Evolutionary conservation across 1,140 invertebrate species (phyloP).

Genomic region (Cydia pomonella): DNA sequence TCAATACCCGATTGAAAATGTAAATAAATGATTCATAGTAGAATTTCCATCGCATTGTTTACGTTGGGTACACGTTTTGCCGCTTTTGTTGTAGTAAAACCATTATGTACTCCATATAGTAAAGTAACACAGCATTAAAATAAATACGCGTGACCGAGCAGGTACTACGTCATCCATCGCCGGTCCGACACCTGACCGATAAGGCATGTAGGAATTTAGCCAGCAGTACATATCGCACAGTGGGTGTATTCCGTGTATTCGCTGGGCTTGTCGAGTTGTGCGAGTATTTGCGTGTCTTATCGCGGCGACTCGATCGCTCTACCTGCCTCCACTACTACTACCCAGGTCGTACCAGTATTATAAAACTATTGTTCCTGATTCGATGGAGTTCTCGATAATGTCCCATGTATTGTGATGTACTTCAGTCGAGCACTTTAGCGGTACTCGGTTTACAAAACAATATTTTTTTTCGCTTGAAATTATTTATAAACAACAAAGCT

Average conservation of each 20-base stretch:
- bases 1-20: background rate
- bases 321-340: conserved; percentile 54
- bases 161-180: conserved; percentile 21
- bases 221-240: conserved; percentile 25
- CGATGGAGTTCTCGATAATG: conserved; percentile 47
- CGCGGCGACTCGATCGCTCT: conserved; percentile 45
- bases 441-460: conserved; percentile 35
- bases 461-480: background rate
- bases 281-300: conserved; percentile 53
- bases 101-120: conserved; percentile 25
- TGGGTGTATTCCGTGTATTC: conserved; percentile 2
- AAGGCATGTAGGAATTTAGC: conserved; percentile 23
- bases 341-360: conserved; percentile 42
- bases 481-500: conserved; percentile 20
- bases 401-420: conserved; percentile 39
- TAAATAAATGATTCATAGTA: conserved; percentile 33
- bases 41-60: conserved; percentile 55
- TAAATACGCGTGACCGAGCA: background rate
- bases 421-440: conserved; percentile 38
- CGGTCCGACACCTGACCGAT: conserved; percentile 20
- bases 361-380: conserved; percentile 61
- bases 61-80: conserved; percentile 47
- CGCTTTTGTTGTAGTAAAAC: conserved; percentile 47
- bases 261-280: background rate
- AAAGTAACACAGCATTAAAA: conserved; percentile 3